Conservation (phyloP, 2,888 invertebrate species). For the Alsophila aescularia region DNA sequence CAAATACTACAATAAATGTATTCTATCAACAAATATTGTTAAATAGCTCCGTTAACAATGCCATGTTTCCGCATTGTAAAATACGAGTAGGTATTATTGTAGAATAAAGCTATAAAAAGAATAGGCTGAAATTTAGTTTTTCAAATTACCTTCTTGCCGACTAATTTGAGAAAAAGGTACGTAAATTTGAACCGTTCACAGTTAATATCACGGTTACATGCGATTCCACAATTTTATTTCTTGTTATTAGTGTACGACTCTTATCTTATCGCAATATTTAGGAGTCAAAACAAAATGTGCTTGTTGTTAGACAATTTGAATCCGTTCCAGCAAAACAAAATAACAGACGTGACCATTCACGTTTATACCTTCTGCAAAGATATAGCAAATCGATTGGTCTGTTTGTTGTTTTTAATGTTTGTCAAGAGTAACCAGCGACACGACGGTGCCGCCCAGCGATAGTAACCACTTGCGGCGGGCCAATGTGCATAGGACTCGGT, state of each 20-base stretch:
- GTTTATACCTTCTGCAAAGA: constrained; percentile 62
- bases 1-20: constrained; percentile 9
- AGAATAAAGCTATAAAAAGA: constrained; percentile 37
- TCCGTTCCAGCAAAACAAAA: constrained; percentile 53
- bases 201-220: constrained; percentile 81
- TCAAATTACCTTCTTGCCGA: constrained; percentile 58
- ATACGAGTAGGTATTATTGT: constrained; percentile 15
- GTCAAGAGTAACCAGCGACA: constrained; percentile 74
- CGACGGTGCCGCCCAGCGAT: constrained; percentile 75
- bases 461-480: constrained; percentile 75
- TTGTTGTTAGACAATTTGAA: constrained; percentile 56
- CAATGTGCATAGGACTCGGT: constrained; percentile 74
- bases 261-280: constrained; percentile 78
- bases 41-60: constrained; percentile 2
- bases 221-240: constrained; percentile 81
- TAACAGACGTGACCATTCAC: constrained; percentile 51
- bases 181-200: constrained; percentile 73
- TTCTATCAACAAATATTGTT: constrained; percentile 4
- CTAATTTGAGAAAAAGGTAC: constrained; percentile 70
- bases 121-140: constrained; percentile 55
- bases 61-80: neutral
- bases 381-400: constrained; percentile 77
- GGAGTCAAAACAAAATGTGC: constrained; percentile 72
- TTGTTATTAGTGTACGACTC: constrained; percentile 71
- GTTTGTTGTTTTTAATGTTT: constrained; percentile 80